Evolutionary conservation across 2,797 vertebrate genomes (phyloP).

Genomic region (Vipera ursinii): DNA sequence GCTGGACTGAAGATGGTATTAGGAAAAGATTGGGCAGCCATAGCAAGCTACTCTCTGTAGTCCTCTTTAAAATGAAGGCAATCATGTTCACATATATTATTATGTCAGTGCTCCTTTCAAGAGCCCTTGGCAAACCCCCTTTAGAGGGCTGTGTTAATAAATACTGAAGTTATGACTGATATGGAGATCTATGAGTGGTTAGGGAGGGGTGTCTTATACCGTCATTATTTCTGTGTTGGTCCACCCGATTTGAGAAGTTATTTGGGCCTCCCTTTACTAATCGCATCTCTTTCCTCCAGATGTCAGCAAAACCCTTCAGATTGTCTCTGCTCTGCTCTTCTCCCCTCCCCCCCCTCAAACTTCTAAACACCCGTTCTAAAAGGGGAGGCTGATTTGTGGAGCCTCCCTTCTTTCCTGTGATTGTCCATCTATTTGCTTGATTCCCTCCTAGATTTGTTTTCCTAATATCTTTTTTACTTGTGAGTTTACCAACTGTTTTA

Average conservation of each 20-base stretch:
- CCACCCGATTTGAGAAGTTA: neutral
- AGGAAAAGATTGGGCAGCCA: neutral
- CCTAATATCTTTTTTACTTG: slow-evolving; percentile 80
- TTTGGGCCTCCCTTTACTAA: neutral
- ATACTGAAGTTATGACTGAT: neutral
- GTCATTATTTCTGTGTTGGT: neutral
- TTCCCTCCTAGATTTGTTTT: slow-evolving; percentile 76
- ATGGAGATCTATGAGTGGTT: neutral
- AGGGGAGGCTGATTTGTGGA: slow-evolving; percentile 61
- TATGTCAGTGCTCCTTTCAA: neutral
- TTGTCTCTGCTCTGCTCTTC: slow-evolving; percentile 6
- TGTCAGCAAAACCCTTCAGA: slow-evolving; percentile 64
- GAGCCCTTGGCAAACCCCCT: neutral
- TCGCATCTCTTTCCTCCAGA: slow-evolving; percentile 60
- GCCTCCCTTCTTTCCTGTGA: neutral
- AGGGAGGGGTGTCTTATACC: neutral
- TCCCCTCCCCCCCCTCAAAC: neutral
- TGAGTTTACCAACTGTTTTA: slow-evolving; percentile 82
- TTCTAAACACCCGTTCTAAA: slow-evolving; percentile 59
- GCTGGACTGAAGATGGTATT: neutral
- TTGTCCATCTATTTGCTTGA: slow-evolving; percentile 57
- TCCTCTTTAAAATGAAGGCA: neutral
- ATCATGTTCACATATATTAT: neutral
- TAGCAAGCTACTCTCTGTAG: neutral
- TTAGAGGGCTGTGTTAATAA: neutral